A percentile compares a stretch with the other conserved stretches of the same genome.
These are phyloP conservation scores for Menidia menidia DNA, from an alignment of 2,797 vertebrate species.

Conservation along the genomic window DNA sequence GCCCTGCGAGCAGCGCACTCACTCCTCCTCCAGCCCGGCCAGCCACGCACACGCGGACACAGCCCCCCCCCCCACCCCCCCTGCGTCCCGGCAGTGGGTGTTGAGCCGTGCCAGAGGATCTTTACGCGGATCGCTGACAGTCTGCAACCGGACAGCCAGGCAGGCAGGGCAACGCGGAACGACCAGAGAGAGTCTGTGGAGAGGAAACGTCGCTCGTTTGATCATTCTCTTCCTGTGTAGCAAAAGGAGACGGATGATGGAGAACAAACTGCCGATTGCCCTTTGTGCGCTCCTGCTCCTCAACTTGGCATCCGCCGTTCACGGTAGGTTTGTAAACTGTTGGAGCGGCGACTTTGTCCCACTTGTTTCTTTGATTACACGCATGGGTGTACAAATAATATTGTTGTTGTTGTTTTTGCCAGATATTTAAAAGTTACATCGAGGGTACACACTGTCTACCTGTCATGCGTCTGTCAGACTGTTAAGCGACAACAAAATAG, in stretches of 20 bases:
- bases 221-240: slow-evolving; percentile 4
- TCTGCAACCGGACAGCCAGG: not conserved
- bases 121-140: slow-evolving; percentile 4
- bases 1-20: slow-evolving; percentile 14
- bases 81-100: slow-evolving; percentile 13
- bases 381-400: too few species aligned
- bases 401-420: too few species aligned
- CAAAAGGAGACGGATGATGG: slow-evolving; percentile 64
- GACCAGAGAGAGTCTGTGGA: not conserved
- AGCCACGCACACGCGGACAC: slow-evolving; percentile 62
- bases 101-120: not conserved
- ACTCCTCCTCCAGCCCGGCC: slow-evolving; percentile 42
- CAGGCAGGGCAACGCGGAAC: not conserved
- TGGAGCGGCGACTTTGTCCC: not conserved
- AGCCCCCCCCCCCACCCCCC: too few species aligned
- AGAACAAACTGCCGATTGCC: slow-evolving; percentile 57
- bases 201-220: slow-evolving; percentile 1
- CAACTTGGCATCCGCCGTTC: slow-evolving; percentile 32
- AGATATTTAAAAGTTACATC: not conserved
- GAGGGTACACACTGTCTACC: not conserved
- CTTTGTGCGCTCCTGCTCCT: slow-evolving; percentile 66
- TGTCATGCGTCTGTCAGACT: not conserved
- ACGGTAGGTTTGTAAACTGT: slow-evolving; percentile 46
- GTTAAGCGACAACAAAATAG: not conserved
- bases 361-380: not conserved